Evolutionary conservation across 2,797 vertebrate genomes (phyloP).

Genomic region (Muscicapa striata): DNA sequence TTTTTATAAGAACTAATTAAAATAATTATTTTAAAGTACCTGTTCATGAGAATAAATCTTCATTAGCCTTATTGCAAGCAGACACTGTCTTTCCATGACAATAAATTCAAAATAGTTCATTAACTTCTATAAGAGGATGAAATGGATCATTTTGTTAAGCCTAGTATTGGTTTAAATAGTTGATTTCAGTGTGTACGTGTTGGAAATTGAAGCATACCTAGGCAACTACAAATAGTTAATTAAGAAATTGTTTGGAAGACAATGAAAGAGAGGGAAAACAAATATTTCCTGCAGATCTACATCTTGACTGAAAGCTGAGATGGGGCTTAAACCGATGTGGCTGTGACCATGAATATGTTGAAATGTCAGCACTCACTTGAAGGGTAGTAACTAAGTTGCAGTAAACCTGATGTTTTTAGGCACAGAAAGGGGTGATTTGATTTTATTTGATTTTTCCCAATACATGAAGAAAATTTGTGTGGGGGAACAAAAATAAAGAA

Average conservation of each 20-base stretch:
- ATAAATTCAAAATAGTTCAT: slow-evolving; percentile 70
- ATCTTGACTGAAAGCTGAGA: not conserved
- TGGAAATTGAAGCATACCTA: not conserved
- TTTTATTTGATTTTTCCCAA: not conserved
- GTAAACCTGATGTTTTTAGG: not conserved
- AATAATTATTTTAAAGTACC: slow-evolving; percentile 73
- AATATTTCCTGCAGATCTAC: not conserved
- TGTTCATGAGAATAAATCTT: slow-evolving; percentile 64
- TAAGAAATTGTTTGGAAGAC: not conserved
- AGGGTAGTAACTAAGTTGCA: not conserved
- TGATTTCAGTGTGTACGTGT: not conserved
- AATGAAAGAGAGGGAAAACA: not conserved
- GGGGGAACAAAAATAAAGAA: not conserved
- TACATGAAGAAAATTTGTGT: not conserved
- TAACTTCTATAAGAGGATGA: slow-evolving; percentile 54
- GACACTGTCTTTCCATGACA: slow-evolving; percentile 58
- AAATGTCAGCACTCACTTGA: not conserved
- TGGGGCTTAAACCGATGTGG: not conserved
- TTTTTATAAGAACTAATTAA: slow-evolving; percentile 33
- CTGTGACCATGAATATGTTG: not conserved
- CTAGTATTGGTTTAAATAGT: slow-evolving; percentile 38
- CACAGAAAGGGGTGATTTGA: not conserved
- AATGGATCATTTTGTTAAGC: slow-evolving; percentile 57
- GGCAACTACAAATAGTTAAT: not conserved
- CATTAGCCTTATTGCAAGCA: slow-evolving; percentile 69